Evolutionary conservation across 2,113 vertebrate genomes (phyloP), one percentile per base, ranked within the genome.

Genomic region (Meleagris gallopavo): DNA sequence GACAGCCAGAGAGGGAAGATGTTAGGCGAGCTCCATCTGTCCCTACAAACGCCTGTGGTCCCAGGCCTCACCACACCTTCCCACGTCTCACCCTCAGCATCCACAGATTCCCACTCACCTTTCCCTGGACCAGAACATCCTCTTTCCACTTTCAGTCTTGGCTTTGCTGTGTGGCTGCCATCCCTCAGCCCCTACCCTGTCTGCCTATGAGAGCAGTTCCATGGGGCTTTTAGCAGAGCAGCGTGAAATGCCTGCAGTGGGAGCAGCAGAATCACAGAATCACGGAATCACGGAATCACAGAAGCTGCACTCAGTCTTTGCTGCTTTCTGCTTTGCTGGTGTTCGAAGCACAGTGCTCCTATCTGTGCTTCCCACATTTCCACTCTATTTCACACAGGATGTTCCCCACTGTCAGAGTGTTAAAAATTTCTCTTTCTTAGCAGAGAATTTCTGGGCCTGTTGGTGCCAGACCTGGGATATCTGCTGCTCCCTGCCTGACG

Each of bases 1-100:
- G 88, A 73, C 90, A 93, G 92, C 62, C 81, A 67, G 72, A 89
- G 83, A 70, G 95, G 89, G 94, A 95, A 87, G 86, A 89, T 67
- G 73, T 58, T 40, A 80, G 52, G 46, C 60, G 80, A 91, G 74
- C 79, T 58, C 92, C 78, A 93, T 80, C 88, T 92, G 90, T 89
- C 69, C 93, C 79, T 55, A 9, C 29, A 34, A 61, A 77, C 2
- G 0, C 32, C 48, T 91, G 86, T 3, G 0, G 8, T 52, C 85
- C 60, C 80, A 57, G 61, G 46, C 45, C 88, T 78, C 6, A 3
- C 29, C 70, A 29, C 55, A 36, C 48, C 74, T 81, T 48, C 22
- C 43, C 45, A 54, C 80, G 25, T 80, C 67, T 78, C 29, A 74
- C 48, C 41, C 64, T 75, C 29, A 34, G 52, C 60, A 74, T 41